Evolutionary conservation across 2,797 vertebrate species (phyloP).

Genomic region (Sebastes elongatus): DNA sequence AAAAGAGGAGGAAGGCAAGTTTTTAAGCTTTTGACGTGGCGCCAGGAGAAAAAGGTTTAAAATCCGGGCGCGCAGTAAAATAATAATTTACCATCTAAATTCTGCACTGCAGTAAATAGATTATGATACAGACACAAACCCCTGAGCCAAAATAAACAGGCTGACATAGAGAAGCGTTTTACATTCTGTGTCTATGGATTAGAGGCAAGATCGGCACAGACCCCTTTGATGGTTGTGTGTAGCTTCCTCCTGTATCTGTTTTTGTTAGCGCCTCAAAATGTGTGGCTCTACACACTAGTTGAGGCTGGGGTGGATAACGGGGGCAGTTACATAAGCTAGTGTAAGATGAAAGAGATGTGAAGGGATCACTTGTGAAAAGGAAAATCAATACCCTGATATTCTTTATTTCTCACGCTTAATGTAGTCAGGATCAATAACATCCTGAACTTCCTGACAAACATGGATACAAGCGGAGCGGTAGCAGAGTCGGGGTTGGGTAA

Average conservation of each 20-base stretch:
- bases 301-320: constrained; percentile 65
- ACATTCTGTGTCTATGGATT: constrained; percentile 66
- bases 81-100: constrained; percentile 59
- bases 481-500: background rate
- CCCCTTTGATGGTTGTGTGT: constrained; percentile 49
- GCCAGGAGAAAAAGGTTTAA: constrained; percentile 51
- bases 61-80: constrained; percentile 47
- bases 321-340: constrained; percentile 73
- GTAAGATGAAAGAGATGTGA: constrained; percentile 61
- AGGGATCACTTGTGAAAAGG: constrained; percentile 53
- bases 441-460: constrained; percentile 40
- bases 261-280: constrained; percentile 47
- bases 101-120: constrained; percentile 69
- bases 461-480: constrained; percentile 4
- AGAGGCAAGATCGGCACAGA: constrained; percentile 48
- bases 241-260: constrained; percentile 45
- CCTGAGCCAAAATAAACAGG: constrained; percentile 60
- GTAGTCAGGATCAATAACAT: constrained; percentile 55
- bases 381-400: constrained; percentile 60
- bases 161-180: constrained; percentile 54
- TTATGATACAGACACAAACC: constrained; percentile 63
- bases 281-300: constrained; percentile 51
- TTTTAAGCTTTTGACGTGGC: constrained; percentile 54
- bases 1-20: constrained; percentile 37
- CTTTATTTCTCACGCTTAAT: constrained; percentile 54